Percentiles rank a stretch among this genome's conserved stretches.
These are phyloP conservation scores for Gymnoscopelus braueri DNA, from an alignment of 2,797 vertebrate species.

Conservation along the genomic window DNA sequence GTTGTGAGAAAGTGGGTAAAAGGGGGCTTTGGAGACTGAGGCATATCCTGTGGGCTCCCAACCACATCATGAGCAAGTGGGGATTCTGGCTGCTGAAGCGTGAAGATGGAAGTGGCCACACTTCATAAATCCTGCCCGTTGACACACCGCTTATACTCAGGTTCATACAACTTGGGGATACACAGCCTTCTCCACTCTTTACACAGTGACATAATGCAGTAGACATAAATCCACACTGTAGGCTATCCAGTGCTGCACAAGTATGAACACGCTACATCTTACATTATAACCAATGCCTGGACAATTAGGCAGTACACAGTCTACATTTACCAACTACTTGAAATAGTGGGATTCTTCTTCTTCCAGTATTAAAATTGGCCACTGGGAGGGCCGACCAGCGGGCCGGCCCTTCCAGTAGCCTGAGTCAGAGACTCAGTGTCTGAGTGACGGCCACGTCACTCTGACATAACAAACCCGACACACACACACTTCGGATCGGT, in stretches of 20 bases:
- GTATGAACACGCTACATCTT: not conserved
- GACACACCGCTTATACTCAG: constrained; percentile 37
- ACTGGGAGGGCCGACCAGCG: no score
- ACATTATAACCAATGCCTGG: constrained; percentile 14
- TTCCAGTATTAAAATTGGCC: no score
- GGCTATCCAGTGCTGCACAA: not conserved
- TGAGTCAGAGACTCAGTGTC: no score
- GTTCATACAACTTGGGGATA: constrained; percentile 54
- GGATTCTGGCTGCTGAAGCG: constrained; percentile 61
- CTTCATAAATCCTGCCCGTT: constrained; percentile 69
- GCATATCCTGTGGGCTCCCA: constrained; percentile 58
- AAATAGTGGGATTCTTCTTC: no score
- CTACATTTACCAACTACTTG: not conserved
- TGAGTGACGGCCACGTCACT: no score
- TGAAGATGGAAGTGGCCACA: constrained; percentile 68
- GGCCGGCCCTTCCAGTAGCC: no score
- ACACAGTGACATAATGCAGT: constrained; percentile 28
- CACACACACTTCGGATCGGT: no score
- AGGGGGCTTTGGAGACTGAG: constrained; percentile 27
- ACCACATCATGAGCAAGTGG: constrained; percentile 61
- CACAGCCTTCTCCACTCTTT: constrained; percentile 32
- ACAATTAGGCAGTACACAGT: constrained; percentile 20
- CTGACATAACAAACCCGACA: no score
- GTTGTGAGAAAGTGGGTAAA: constrained; percentile 20
- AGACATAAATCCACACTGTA: constrained; percentile 19